These are phyloP conservation scores for Altica lythri DNA, from an alignment of 2,888 invertebrate species.

Conservation along the genomic window DNA sequence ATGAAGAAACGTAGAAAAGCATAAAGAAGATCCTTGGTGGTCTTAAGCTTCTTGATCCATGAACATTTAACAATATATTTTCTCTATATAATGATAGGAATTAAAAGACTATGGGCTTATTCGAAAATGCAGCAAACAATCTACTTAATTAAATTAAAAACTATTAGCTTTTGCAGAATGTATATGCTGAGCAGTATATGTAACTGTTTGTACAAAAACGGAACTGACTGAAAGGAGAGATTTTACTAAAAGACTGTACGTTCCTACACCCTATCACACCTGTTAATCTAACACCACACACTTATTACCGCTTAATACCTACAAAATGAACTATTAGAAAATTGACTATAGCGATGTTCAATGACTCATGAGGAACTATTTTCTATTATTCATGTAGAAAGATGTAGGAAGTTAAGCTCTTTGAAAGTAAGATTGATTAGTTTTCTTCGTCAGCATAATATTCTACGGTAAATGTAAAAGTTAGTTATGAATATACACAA, in stretches of 20 bases:
- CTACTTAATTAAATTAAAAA: too few species aligned
- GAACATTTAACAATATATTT: too few species aligned
- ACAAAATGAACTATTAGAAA: constrained; percentile 13
- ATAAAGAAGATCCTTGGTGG: too few species aligned
- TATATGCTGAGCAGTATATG: constrained; percentile 8
- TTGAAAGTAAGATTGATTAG: not conserved
- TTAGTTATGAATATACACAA: too few species aligned
- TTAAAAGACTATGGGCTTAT: too few species aligned
- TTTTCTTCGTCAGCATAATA: too few species aligned
- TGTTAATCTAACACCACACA: constrained; percentile 31
- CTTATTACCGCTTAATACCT: constrained; percentile 12
- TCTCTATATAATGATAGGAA: too few species aligned
- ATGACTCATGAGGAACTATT: constrained; percentile 6
- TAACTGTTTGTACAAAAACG: constrained; percentile 4
- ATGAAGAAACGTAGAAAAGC: too few species aligned
- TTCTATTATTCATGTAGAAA: constrained; percentile 3
- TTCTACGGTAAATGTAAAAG: too few species aligned
- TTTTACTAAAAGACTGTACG: not conserved
- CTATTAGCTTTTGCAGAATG: too few species aligned
- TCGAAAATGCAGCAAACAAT: too few species aligned
- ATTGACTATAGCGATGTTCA: not conserved
- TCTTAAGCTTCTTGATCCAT: too few species aligned
- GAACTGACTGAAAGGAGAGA: constrained; percentile 23
- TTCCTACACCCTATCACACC: constrained; percentile 39
- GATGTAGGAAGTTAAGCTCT: constrained; percentile 17